phyloP scores from a whole-genome alignment of 1,140 invertebrate species.

The Harpegnathos saltator region DNA sequence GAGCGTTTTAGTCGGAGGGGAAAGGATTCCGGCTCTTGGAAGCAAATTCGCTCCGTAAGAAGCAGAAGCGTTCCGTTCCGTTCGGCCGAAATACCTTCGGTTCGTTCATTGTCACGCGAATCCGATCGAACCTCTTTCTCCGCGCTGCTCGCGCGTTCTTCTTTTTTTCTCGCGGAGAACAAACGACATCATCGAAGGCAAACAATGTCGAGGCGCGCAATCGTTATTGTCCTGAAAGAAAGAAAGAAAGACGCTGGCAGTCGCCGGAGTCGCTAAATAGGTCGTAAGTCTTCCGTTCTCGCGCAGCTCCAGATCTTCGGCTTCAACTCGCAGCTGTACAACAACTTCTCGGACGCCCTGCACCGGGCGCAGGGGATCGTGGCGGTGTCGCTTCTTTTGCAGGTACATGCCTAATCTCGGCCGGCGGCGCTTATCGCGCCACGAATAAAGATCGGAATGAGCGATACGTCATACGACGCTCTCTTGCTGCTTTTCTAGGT shows the following conservation, averaged over 20 bases:
- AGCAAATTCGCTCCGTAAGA: too few species aligned
- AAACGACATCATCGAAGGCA: too few species aligned
- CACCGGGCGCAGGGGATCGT: constrained; percentile 96
- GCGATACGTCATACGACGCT: constrained; percentile 73
- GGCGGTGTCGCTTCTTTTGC: constrained; percentile 94
- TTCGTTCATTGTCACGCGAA: too few species aligned
- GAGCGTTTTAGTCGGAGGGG: too few species aligned
- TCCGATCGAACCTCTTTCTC: too few species aligned
- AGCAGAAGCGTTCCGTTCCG: too few species aligned
- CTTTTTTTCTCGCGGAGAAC: too few species aligned
- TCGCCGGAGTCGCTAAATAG: constrained; percentile 2
- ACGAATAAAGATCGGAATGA: constrained; percentile 68
- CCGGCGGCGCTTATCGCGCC: constrained; percentile 22
- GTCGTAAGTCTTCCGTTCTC: constrained; percentile 81
- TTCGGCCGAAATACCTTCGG: too few species aligned
- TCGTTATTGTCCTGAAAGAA: too few species aligned
- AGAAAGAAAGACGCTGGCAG: background rate
- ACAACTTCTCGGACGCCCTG: constrained; percentile 95
- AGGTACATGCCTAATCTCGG: constrained; percentile 88
- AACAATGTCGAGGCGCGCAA: too few species aligned
- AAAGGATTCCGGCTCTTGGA: too few species aligned
- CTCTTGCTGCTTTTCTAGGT: constrained; percentile 88
- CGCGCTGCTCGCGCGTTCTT: too few species aligned
- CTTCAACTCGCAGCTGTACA: constrained; percentile 97
- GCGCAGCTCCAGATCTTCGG: constrained; percentile 96